Conservation (phyloP, 2,888 invertebrate genomes). For the Salpingus planirostris region DNA sequence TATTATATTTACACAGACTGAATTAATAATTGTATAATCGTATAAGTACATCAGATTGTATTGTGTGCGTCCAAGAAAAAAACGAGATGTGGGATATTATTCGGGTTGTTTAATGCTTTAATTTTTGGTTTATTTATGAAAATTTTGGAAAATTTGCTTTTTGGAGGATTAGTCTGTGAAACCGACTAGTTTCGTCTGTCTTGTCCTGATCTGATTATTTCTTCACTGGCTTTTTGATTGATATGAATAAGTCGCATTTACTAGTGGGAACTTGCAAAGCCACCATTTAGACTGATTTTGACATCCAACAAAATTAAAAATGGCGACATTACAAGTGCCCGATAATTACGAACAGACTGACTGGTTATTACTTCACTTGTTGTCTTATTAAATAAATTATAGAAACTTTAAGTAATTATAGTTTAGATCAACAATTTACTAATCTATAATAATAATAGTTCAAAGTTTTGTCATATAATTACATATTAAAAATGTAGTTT, state of each 20-base stretch:
- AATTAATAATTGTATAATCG: constrained; percentile 19
- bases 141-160: constrained; percentile 8
- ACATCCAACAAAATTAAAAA: too few relatives aligned
- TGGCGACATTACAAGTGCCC: too few relatives aligned
- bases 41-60: constrained; percentile 1
- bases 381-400: constrained; percentile 10
- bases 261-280: too few relatives aligned
- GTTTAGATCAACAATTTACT: constrained; percentile 7
- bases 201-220: too few relatives aligned
- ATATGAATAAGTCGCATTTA: too few relatives aligned
- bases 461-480: constrained; percentile 5
- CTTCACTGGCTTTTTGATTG: too few relatives aligned
- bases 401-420: constrained; percentile 5
- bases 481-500: too few relatives aligned
- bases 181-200: too few relatives aligned
- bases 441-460: constrained; percentile 4
- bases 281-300: too few relatives aligned
- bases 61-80: constrained; percentile 3
- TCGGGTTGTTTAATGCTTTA: constrained; percentile 14
- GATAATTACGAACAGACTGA: constrained; percentile 20
- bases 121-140: constrained; percentile 5
- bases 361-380: constrained; percentile 12
- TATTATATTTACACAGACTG: constrained; percentile 30
- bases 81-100: constrained; percentile 2
- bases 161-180: constrained; percentile 9